phyloP scores from a whole-genome alignment of 2,797 vertebrate species.

The Eospalax fontanierii region DNA sequence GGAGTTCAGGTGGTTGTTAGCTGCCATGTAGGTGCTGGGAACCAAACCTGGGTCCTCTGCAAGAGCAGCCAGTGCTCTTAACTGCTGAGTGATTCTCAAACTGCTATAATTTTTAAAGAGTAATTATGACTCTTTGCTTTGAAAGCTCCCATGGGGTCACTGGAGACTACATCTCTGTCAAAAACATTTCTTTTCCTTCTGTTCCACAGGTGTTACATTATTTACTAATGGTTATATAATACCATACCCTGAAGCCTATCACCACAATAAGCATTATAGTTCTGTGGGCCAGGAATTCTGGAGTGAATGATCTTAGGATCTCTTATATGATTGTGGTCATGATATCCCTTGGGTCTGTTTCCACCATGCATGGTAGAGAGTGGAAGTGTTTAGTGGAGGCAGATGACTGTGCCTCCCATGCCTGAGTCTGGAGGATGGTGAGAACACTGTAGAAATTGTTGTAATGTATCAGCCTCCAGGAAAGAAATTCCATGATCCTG shows the following conservation, averaged over 20 bases:
- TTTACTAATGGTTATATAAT: not conserved
- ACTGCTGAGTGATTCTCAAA: too few species aligned
- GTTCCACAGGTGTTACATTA: not conserved
- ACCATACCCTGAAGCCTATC: not conserved
- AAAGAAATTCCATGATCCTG: not conserved
- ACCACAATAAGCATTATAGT: not conserved
- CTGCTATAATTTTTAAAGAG: not conserved
- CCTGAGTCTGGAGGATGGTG: not conserved
- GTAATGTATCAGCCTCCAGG: not conserved
- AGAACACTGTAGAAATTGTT: not conserved
- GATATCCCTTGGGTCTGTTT: not conserved
- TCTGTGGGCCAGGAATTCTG: not conserved
- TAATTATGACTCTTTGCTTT: not conserved
- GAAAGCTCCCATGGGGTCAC: not conserved
- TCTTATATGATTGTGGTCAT: not conserved
- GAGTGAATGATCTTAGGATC: not conserved
- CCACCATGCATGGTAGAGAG: not conserved
- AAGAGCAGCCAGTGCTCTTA: too few species aligned
- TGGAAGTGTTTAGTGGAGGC: not conserved
- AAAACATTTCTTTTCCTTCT: not conserved
- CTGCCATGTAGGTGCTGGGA: too few species aligned
- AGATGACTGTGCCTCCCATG: not conserved
- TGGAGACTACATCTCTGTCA: not conserved
- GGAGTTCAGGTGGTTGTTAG: too few species aligned
- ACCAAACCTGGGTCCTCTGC: too few species aligned